phyloP scores from a whole-genome alignment of 2,888 invertebrate genomes.

The Eristalinus aeneus region DNA sequence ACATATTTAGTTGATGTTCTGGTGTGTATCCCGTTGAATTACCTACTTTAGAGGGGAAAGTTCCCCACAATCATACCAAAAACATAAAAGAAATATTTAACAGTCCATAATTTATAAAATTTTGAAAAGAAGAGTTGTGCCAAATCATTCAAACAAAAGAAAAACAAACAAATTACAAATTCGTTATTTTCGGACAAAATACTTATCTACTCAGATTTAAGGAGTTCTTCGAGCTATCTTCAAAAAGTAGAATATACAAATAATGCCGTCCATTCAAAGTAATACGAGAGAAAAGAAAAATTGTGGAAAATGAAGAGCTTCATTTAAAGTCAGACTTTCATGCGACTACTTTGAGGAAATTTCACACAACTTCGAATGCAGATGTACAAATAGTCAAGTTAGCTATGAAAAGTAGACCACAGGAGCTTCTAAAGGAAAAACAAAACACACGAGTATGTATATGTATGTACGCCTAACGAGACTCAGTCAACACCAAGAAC shows the following conservation, averaged over 20 bases:
- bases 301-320: background rate
- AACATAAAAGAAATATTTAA: background rate
- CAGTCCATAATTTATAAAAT: background rate
- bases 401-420: background rate
- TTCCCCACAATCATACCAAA: too few relatives aligned
- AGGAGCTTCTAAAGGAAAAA: background rate
- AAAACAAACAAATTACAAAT: background rate
- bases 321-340: conserved; percentile 18
- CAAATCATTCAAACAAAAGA: conserved; percentile 8
- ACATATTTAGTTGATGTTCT: too few relatives aligned
- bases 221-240: background rate
- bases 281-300: background rate
- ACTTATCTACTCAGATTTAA: background rate
- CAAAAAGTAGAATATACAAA: background rate
- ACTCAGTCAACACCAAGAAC: conserved; percentile 16
- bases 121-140: background rate
- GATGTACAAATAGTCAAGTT: background rate
- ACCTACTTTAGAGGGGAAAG: too few relatives aligned
- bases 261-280: background rate
- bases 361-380: conserved; percentile 1
- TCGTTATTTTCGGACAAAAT: background rate
- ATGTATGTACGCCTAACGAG: conserved; percentile 11
- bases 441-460: background rate
- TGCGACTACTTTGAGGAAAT: conserved; percentile 26
- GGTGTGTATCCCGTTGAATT: too few relatives aligned